Percentiles rank a stretch among this genome's conserved stretches.
phyloP scores from a whole-genome alignment of 2,888 invertebrate species.

The Epinotia ramella region DNA sequence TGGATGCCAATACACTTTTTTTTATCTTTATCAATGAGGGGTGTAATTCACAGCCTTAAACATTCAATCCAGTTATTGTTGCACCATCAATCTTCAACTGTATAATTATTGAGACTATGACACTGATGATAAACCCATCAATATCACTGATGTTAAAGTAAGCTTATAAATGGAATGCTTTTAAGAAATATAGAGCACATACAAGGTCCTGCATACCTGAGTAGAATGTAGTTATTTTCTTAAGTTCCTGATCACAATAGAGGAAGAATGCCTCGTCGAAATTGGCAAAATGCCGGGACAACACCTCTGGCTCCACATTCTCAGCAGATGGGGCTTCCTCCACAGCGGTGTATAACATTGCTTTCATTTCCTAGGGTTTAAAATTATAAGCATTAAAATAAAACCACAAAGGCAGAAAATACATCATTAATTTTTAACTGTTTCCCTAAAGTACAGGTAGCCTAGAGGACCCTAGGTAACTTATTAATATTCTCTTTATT shows the following conservation, averaged over 20 bases:
- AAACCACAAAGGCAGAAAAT: no score
- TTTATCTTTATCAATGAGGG: no score
- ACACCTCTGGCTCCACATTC: constrained; percentile 94
- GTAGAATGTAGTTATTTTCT: constrained; percentile 99
- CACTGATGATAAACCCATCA: no score
- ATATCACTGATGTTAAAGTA: no score
- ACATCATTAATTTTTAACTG: no score
- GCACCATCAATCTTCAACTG: no score
- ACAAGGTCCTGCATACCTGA: constrained; percentile 87
- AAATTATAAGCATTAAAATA: neutral
- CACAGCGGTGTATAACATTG: constrained; percentile 95
- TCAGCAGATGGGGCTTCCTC: constrained; percentile 97
- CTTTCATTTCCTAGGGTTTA: constrained; percentile 94
- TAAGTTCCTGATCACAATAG: constrained; percentile 97
- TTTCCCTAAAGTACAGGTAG: no score
- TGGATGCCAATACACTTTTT: neutral
- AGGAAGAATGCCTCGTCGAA: constrained; percentile 98
- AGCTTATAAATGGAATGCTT: neutral
- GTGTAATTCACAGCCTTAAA: no score
- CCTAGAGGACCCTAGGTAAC: no score
- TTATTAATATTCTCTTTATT: no score
- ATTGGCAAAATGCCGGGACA: constrained; percentile 95
- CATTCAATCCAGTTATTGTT: no score
- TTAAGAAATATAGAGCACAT: neutral
- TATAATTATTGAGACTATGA: no score